Evolutionary conservation across 1,140 invertebrate species (phyloP), one percentile per base, ranked within the genome.

Genomic region (Aphidius ervi): DNA sequence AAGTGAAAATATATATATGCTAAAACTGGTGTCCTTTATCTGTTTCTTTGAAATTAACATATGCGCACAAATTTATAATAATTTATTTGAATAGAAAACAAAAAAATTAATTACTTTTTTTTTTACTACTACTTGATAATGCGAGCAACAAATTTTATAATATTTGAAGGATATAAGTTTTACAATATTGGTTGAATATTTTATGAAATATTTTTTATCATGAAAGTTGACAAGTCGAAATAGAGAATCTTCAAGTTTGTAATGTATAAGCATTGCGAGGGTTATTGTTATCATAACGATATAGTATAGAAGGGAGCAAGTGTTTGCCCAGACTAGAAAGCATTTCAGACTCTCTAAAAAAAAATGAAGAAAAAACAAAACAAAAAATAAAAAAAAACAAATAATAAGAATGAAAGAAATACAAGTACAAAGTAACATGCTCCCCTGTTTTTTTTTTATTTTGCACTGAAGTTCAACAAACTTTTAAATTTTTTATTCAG

Each of bases 261-360:
- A 46, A 46, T 48, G 52, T 55, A 54, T 49, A 53, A 53, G 46
- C 62, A 62, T 46, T 56, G 52, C 61, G 59, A 62, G 42, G 64
- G 56, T 61, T 67, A 69, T 69, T 67, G 68, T 70, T 69, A 65
- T 70, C 59, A 63, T 66, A 68, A 66, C 68, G 66, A 67, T 70
- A 69, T 63, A 31, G 23, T 31, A 31, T 31, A 68, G 65, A 66
- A 63, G 67, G 58, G 66, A 67, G 42, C 63, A 60, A 56, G 58
- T 69, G 68, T 70, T 70, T 70, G 62, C 63, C 58, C 67, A 70
- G 67, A 66, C 67, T 59, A 56, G 47, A 58, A 58, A 58, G 46
- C 56, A 47, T 54, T 54, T 54, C 52, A 54, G 52, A 41, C 41
- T 40, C 42, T 54, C 39, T 42, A 3, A 41, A n/a, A 54, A 42